phyloP scores from a whole-genome alignment of 2,113 vertebrate species.

The Tapirus terrestris region DNA sequence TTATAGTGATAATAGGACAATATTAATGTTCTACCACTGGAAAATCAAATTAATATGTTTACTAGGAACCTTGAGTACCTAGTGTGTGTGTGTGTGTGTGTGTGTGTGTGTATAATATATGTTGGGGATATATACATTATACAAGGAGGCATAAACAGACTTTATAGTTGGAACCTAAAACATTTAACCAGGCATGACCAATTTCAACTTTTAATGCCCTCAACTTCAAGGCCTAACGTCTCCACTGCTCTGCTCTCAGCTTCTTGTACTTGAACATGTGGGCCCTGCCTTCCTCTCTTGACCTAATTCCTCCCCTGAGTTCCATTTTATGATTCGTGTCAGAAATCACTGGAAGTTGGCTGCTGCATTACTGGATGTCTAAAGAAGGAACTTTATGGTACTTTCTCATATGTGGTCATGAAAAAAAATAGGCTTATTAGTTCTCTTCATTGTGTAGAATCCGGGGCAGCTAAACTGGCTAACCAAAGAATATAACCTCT shows the following conservation, averaged over 20 bases:
- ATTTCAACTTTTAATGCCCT: neutral
- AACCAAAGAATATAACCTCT: neutral
- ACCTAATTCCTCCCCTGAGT: neutral
- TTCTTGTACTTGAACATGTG: neutral
- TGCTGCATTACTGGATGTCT: neutral
- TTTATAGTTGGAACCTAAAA: neutral
- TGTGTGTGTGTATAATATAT: neutral
- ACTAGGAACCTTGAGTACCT: neutral
- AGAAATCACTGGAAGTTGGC: neutral
- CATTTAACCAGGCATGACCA: neutral
- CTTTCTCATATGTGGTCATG: accelerated
- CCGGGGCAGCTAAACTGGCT: neutral
- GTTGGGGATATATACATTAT: neutral
- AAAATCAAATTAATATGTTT: neutral
- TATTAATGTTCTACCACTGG: neutral
- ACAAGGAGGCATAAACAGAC: neutral
- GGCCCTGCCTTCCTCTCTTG: accelerated
- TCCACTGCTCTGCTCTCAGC: neutral
- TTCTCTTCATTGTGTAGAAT: neutral
- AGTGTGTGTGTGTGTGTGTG: no score
- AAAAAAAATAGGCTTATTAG: neutral
- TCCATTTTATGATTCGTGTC: accelerated
- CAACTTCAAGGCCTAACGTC: no score
- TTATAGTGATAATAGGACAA: neutral
- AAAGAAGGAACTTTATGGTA: neutral